These are phyloP conservation scores for Pocillopora meandrina DNA, from an alignment of 92 coral and sea anemone genomes.

Conservation along the genomic window DNA sequence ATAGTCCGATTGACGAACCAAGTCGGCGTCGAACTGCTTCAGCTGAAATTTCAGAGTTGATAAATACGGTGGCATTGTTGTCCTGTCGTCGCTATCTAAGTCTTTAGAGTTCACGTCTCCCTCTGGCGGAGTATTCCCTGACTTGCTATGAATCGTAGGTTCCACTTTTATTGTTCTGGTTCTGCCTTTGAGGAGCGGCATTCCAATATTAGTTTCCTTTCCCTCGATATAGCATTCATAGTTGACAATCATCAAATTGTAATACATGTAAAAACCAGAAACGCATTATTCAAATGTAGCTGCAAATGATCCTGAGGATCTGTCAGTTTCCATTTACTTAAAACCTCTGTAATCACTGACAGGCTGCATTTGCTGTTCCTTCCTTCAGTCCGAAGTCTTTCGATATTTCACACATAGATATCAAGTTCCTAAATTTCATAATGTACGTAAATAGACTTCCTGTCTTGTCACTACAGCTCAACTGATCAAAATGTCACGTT, in stretches of 20 bases:
- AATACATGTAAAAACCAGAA: conserved; percentile 25
- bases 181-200: conserved; percentile 47
- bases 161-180: conserved; percentile 24
- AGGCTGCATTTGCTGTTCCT: not conserved
- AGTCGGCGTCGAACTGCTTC: conserved; percentile 27
- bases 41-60: conserved; percentile 48
- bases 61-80: conserved; percentile 40
- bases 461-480: not conserved
- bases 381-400: conserved; percentile 7
- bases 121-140: not conserved
- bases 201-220: conserved; percentile 24
- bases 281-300: conserved; percentile 25
- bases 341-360: not conserved
- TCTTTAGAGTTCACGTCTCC: not conserved
- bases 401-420: conserved; percentile 24
- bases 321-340: conserved; percentile 23
- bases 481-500: conserved; percentile 12
- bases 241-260: conserved; percentile 25
- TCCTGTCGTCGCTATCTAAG: not conserved
- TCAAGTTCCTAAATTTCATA: conserved; percentile 25
- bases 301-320: not conserved
- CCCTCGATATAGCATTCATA: conserved; percentile 13
- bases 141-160: conserved; percentile 3
- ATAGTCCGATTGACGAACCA: conserved; percentile 47
- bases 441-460: conserved; percentile 8